phyloP scores from a whole-genome alignment of 2,113 vertebrate species.

The Toxotes jaculatrix region DNA sequence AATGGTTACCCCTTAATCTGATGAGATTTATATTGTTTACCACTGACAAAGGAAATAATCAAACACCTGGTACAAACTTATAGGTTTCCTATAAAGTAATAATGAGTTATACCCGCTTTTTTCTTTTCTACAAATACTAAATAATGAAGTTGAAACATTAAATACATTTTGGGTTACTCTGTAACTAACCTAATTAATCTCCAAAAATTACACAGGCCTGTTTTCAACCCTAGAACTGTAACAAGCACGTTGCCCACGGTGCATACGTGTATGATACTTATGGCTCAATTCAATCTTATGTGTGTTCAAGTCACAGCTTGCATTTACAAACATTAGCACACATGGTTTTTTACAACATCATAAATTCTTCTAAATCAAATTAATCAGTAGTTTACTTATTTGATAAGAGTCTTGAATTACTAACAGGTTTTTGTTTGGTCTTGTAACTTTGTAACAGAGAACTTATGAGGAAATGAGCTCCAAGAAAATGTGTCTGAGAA shows the following conservation, averaged over 20 bases:
- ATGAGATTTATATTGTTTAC: no score
- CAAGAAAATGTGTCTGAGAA: slow-evolving; percentile 55
- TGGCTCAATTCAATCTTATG: not conserved
- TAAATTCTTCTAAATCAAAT: slow-evolving; percentile 40
- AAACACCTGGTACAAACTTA: not conserved
- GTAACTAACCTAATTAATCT: not conserved
- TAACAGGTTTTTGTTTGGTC: slow-evolving; percentile 37
- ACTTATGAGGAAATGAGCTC: slow-evolving; percentile 41
- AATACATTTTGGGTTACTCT: not conserved
- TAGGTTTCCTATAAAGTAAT: no score
- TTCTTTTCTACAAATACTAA: not conserved
- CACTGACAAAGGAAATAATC: not conserved
- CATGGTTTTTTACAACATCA: slow-evolving; percentile 36
- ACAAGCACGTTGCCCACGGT: no score
- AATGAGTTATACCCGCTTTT: no score
- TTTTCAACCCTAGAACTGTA: no score
- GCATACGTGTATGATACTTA: not conserved
- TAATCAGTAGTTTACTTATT: slow-evolving; percentile 62
- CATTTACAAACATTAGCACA: slow-evolving; percentile 11
- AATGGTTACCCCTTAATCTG: no score
- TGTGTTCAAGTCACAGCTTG: not conserved
- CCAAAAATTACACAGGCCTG: not conserved
- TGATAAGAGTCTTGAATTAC: slow-evolving; percentile 19
- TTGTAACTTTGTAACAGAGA: slow-evolving; percentile 45
- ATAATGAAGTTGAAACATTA: not conserved